Evolutionary conservation across 2,888 invertebrate species (phyloP).

Genomic region (Hypsopygia costalis): DNA sequence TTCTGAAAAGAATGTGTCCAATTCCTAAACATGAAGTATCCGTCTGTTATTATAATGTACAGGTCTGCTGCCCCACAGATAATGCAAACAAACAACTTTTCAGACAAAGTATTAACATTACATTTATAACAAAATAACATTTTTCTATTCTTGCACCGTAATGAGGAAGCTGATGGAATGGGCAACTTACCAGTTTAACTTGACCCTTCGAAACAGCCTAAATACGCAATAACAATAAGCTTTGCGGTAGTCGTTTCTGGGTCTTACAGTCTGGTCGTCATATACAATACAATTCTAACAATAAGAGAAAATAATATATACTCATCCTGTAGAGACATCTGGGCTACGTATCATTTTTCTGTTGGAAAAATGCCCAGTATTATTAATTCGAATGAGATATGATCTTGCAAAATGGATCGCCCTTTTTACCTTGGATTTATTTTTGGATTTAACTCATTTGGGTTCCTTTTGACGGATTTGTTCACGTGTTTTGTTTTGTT

Average conservation of each 20-base stretch:
- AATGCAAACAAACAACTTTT: background rate
- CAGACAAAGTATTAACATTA: slow-evolving; percentile 19
- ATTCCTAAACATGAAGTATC: too few species aligned
- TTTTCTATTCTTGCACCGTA: slow-evolving; percentile 30
- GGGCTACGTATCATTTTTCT: slow-evolving; percentile 35
- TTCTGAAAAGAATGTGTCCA: too few species aligned
- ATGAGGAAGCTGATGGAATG: slow-evolving; percentile 34
- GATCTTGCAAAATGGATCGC: slow-evolving; percentile 31
- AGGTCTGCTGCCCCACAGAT: too few species aligned
- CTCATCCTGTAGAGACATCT: slow-evolving; percentile 29
- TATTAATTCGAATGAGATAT: slow-evolving; percentile 49
- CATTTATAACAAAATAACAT: slow-evolving; percentile 29
- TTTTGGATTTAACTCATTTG: slow-evolving; percentile 17
- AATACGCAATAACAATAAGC: slow-evolving; percentile 1
- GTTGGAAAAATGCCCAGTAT: slow-evolving; percentile 38
- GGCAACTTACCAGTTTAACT: slow-evolving; percentile 12
- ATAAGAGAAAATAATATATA: slow-evolving; percentile 40
- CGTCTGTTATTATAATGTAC: too few species aligned
- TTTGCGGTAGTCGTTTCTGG: slow-evolving; percentile 1
- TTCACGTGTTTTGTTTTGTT: background rate
- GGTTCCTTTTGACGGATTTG: slow-evolving; percentile 1
- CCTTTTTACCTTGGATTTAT: slow-evolving; percentile 19
- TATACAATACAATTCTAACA: slow-evolving; percentile 41
- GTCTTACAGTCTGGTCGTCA: slow-evolving; percentile 24
- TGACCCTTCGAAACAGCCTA: slow-evolving; percentile 12